Base-by-base conservation (phyloP, 2,113 vertebrate genomes). In the Otocyon megalotis region DNA sequence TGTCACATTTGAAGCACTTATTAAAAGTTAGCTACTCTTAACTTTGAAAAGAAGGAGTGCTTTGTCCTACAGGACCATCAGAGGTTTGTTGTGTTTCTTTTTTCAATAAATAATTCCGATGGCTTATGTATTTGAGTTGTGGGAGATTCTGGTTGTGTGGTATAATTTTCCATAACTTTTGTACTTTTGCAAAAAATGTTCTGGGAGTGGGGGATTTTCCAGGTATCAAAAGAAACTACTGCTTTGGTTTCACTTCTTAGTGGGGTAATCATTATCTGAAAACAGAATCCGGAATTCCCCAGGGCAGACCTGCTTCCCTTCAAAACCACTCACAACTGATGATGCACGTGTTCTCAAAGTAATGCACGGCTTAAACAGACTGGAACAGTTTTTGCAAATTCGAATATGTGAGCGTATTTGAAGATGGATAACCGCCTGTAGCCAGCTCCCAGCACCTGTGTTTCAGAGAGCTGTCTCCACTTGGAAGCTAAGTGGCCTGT, bases 181-280 rank as follows among this genome's bases (percentile, higher is more conserved):
- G 35, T 76, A n/a, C n/a, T 20, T 16, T 5, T 50, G 62, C 43
- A 76, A 19, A 90, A 88, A 30, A 72, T 63, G 74, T 92, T 95
- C 43, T 43, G 43, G 72, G 48, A 77, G 22, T 79, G 35, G 63
- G 96, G 48, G 74, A 37, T 84, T 97, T 97, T 97, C 84, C 80
- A 85, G 35, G 30, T 82, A 80, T 76, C 90, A 74, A 48, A 89
- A 95, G 88, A 69, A 94, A 94, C 16, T 43, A 10, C 63, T 50
- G 60, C 81, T 97, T 94, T 94, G 92, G 77, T 97, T 96, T 98
- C 69, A 63, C 81, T 95, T 97, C 69, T 96, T 67, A 35, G 37
- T 50, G 48, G n/a, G 5, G 26, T 74, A 12, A 48, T 77, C 32
- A 5, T 72, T 50, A 54, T 87, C 32, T 79, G 79, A 95, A 93